Conservation (phyloP, 2,797 vertebrate genomes). For the Emydoidea blandingii region DNA sequence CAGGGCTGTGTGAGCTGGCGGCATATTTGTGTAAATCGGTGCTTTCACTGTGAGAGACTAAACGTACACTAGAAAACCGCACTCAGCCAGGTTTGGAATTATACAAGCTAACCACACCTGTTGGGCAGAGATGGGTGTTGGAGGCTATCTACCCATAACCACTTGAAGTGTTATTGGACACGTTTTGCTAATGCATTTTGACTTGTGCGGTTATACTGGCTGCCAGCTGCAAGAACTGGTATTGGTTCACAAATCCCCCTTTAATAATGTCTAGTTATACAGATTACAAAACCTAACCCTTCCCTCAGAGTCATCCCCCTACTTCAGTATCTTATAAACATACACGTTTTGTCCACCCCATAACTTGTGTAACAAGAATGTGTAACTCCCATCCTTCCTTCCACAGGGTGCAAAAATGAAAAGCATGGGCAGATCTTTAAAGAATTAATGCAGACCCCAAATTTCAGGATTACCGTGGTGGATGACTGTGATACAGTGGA, state of each 20-base stretch:
- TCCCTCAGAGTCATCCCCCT: background rate
- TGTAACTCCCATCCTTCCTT: slow-evolving; percentile 22
- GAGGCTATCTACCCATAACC: background rate
- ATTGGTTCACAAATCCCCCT: background rate
- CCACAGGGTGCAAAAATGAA: slow-evolving; percentile 83
- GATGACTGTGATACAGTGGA: slow-evolving; percentile 87
- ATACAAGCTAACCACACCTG: background rate
- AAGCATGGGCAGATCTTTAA: slow-evolving; percentile 86
- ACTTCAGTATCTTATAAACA: background rate
- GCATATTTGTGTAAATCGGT: background rate
- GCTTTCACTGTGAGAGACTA: background rate
- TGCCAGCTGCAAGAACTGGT: background rate
- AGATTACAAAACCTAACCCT: background rate
- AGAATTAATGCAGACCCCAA: slow-evolving; percentile 88
- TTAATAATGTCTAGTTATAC: background rate
- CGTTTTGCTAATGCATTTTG: background rate
- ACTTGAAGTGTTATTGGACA: background rate
- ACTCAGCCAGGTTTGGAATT: background rate
- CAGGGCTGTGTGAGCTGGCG: background rate
- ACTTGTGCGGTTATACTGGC: background rate
- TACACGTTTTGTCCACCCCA: background rate
- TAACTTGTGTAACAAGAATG: fast-evolving
- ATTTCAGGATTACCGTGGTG: slow-evolving; percentile 88
- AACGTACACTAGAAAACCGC: background rate
- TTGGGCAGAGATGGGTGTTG: background rate